phyloP scores from a whole-genome alignment of 2,888 invertebrate species.

The Pyrrhosoma nymphula region DNA sequence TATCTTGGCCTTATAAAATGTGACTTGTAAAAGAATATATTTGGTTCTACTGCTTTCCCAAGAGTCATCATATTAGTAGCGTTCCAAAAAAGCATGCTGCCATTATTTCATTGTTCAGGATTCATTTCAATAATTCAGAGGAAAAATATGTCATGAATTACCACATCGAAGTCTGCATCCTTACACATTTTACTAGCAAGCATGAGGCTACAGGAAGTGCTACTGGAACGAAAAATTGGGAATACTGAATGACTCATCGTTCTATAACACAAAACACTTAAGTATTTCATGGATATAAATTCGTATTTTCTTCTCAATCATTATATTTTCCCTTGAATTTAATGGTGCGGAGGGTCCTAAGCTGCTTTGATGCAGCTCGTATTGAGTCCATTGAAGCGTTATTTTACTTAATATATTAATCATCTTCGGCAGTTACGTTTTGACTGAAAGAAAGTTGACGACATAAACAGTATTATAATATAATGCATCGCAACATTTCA shows the following conservation, averaged over 20 bases:
- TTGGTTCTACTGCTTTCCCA: background rate
- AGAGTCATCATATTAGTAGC: background rate
- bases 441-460: background rate
- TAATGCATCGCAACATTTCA: background rate
- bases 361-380: background rate
- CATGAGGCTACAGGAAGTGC: background rate
- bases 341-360: background rate
- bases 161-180: background rate
- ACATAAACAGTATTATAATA: background rate
- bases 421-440: background rate
- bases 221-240: background rate
- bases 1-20: too few relatives aligned
- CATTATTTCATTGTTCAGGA: background rate
- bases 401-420: background rate
- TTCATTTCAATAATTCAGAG: too few relatives aligned
- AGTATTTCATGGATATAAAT: background rate
- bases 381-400: background rate
- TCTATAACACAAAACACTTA: background rate
- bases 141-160: background rate
- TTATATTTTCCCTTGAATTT: background rate
- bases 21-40: too few relatives aligned
- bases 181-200: background rate
- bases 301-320: background rate
- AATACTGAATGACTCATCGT: too few relatives aligned
- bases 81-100: background rate